Conservation (phyloP, 2,888 invertebrate species). For the Habroteleia sp. region DNA sequence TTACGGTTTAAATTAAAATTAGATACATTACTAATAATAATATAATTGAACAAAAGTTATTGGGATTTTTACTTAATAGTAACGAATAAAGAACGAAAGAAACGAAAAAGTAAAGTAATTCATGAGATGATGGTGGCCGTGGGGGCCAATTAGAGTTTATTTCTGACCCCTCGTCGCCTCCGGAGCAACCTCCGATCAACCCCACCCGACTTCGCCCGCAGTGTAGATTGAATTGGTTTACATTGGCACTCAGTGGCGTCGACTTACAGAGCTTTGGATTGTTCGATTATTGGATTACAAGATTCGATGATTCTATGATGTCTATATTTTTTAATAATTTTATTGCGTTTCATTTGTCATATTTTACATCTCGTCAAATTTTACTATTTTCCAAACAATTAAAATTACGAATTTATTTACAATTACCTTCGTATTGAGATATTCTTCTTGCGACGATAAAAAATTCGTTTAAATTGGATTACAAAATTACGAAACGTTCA, state of each 20-base stretch:
- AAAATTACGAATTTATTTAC: conserved; percentile 2
- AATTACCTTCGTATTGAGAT: neutral
- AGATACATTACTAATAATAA: too few relatives aligned
- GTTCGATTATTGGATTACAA: conserved; percentile 57
- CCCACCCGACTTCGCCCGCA: conserved; percentile 69
- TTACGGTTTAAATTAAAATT: too few relatives aligned
- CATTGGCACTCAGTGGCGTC: conserved; percentile 72
- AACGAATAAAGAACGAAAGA: conserved; percentile 63
- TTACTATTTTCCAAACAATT: neutral
- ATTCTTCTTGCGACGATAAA: neutral
- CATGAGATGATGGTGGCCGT: conserved; percentile 68
- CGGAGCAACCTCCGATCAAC: conserved; percentile 68
- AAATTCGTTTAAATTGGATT: conserved; percentile 8
- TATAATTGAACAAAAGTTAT: neutral
- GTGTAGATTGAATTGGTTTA: conserved; percentile 76
- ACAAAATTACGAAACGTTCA: neutral
- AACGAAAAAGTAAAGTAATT: conserved; percentile 58
- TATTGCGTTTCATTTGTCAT: too few relatives aligned
- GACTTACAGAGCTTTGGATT: conserved; percentile 58
- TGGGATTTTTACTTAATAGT: conserved; percentile 69
- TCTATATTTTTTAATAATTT: conserved; percentile 33
- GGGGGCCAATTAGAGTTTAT: conserved; percentile 75
- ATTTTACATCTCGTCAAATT: neutral
- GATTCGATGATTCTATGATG: conserved; percentile 39
- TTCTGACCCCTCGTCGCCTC: conserved; percentile 72